Evolutionary conservation across 1,140 invertebrate genomes (phyloP).

Genomic region (Amphibalanus amphitrite): DNA sequence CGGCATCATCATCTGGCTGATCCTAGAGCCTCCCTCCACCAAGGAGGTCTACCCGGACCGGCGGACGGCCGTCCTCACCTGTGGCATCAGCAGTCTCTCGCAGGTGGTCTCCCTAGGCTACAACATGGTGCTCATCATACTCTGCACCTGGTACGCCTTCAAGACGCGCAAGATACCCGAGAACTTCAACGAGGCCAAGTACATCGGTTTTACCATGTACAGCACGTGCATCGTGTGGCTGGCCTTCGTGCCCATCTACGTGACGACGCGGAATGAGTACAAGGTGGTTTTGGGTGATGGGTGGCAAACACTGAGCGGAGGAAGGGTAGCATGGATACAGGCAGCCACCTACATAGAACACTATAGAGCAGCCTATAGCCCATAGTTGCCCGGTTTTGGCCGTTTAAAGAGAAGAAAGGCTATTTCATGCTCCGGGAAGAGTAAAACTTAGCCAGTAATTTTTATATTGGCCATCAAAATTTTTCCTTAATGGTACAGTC

Average conservation of each 20-base stretch:
- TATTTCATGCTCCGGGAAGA: too few species aligned
- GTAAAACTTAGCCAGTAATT: too few species aligned
- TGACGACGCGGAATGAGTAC: neutral
- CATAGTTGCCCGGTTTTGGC: too few species aligned
- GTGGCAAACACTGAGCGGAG: too few species aligned
- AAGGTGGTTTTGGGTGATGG: too few species aligned
- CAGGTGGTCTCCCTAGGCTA: constrained; percentile 52
- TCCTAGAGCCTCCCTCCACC: constrained; percentile 42
- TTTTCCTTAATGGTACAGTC: too few species aligned
- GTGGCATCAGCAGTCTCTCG: constrained; percentile 47
- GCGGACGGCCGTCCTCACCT: constrained; percentile 37
- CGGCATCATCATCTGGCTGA: constrained; percentile 41
- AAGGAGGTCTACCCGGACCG: constrained; percentile 38
- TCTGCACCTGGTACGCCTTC: constrained; percentile 54
- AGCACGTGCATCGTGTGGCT: constrained; percentile 56
- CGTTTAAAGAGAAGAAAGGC: too few species aligned
- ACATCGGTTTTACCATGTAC: constrained; percentile 56
- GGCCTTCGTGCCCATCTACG: constrained; percentile 30
- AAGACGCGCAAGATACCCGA: constrained; percentile 51
- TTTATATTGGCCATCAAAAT: too few species aligned
- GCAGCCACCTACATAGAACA: too few species aligned
- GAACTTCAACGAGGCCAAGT: constrained; percentile 45
- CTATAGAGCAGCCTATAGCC: too few species aligned
- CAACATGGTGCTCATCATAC: constrained; percentile 50
- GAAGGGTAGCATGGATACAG: too few species aligned